phyloP scores from a whole-genome alignment of 2,113 vertebrate species.

The Gymnarchus niloticus region DNA sequence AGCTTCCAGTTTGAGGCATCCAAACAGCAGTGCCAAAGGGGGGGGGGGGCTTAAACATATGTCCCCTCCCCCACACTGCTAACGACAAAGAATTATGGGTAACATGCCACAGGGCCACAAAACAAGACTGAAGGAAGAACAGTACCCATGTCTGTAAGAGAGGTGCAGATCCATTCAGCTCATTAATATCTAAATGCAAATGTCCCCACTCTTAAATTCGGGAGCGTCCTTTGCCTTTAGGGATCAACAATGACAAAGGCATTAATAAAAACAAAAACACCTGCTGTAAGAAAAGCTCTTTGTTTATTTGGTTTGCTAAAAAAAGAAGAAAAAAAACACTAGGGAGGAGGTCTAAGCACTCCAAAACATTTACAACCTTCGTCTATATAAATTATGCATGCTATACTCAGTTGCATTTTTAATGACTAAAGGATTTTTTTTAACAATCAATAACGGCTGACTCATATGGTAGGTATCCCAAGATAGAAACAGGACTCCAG shows the following conservation, averaged over 20 bases:
- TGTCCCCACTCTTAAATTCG: background rate
- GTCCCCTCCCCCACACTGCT: background rate
- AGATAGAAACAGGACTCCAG: background rate
- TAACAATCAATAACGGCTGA: background rate
- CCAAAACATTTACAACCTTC: background rate
- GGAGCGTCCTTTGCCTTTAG: background rate
- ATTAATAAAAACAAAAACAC: background rate
- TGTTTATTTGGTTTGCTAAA: background rate
- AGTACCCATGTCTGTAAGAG: no score
- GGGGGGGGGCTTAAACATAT: no score
- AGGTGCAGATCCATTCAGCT: background rate
- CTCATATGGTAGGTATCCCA: no score
- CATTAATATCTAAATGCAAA: background rate
- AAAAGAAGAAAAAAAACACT: background rate
- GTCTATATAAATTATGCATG: background rate
- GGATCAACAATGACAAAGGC: background rate
- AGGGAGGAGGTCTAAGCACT: background rate
- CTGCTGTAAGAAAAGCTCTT: background rate
- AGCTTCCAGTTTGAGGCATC: background rate
- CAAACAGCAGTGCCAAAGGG: no score
- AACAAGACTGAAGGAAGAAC: background rate
- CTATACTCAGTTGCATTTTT: slow-evolving; percentile 6
- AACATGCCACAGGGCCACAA: background rate
- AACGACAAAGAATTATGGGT: background rate
- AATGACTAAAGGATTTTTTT: slow-evolving; percentile 1